Evolutionary conservation across 1,140 invertebrate species (phyloP).

Genomic region (Andrena cerasifolii): DNA sequence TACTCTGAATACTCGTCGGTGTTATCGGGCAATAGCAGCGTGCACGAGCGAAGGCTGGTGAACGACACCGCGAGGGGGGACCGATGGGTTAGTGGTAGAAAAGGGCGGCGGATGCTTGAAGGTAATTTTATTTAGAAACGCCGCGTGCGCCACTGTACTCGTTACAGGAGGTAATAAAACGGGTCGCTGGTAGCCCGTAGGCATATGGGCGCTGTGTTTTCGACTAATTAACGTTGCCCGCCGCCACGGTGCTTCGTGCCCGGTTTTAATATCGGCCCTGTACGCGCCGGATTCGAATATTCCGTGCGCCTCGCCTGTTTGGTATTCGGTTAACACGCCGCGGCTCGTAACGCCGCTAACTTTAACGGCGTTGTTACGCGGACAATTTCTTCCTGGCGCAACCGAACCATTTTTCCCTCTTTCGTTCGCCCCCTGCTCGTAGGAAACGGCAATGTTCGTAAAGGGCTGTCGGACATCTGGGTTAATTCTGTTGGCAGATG

Average conservation of each 20-base stretch:
- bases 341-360: constrained; percentile 6
- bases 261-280: constrained; percentile 58
- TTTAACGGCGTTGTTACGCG: constrained; percentile 35
- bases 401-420: neutral
- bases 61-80: constrained; percentile 13
- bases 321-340: constrained; percentile 16
- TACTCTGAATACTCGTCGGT: neutral
- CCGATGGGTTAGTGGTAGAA: constrained; percentile 8
- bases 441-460: no score
- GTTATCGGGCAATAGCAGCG: neutral
- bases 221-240: constrained; percentile 66
- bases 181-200: constrained; percentile 50
- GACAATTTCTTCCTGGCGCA: constrained; percentile 7
- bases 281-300: constrained; percentile 46
- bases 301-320: constrained; percentile 7
- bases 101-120: constrained; percentile 31
- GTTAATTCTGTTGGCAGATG: no score
- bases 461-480: no score
- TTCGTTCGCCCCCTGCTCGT: neutral
- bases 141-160: constrained; percentile 59
- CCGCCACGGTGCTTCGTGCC: constrained; percentile 51
- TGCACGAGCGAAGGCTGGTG: neutral
- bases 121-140: constrained; percentile 69
- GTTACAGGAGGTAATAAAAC: constrained; percentile 64
- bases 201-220: constrained; percentile 60